Conservation (phyloP, 2,888 invertebrate genomes). For the Scaptomyza cyrtandrae region DNA sequence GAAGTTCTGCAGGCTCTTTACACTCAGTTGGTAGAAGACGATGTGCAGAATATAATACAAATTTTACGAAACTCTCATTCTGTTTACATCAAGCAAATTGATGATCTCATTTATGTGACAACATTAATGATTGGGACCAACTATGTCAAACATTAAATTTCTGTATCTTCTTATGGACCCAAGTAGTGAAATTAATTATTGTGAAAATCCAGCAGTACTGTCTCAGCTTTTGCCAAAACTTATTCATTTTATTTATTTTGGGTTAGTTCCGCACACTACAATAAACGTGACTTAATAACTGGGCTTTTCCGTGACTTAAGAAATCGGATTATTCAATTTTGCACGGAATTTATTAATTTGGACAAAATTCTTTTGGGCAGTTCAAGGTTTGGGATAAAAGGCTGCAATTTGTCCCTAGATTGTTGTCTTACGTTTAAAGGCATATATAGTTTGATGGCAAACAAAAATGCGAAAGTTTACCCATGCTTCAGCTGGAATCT, state of each 20-base stretch:
- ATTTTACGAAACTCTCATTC: conserved; percentile 89
- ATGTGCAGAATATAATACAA: conserved; percentile 88
- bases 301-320: conserved; percentile 89
- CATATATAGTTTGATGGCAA: conserved; percentile 87
- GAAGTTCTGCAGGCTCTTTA: conserved; percentile 89
- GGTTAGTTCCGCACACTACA: conserved; percentile 92
- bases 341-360: conserved; percentile 89
- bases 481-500: conserved; percentile 87
- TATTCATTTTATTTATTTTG: conserved; percentile 92
- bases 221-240: conserved; percentile 88
- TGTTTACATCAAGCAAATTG: conserved; percentile 89
- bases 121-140: conserved; percentile 87
- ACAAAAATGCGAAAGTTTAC: conserved; percentile 63
- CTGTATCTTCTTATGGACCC: conserved; percentile 90
- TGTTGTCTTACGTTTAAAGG: conserved; percentile 91
- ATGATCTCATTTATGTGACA: conserved; percentile 87
- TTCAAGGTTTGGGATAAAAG: conserved; percentile 88
- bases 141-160: conserved; percentile 93
- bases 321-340: conserved; percentile 92
- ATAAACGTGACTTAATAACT: conserved; percentile 88
- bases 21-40: conserved; percentile 88
- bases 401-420: conserved; percentile 90
- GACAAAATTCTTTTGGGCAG: conserved; percentile 89
- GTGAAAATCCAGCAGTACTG: conserved; percentile 88
- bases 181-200: conserved; percentile 88